Percentiles rank a stretch among this genome's conserved stretches.
Conservation (phyloP, 2,113 vertebrate genomes). For the Fukomys damarensis region DNA sequence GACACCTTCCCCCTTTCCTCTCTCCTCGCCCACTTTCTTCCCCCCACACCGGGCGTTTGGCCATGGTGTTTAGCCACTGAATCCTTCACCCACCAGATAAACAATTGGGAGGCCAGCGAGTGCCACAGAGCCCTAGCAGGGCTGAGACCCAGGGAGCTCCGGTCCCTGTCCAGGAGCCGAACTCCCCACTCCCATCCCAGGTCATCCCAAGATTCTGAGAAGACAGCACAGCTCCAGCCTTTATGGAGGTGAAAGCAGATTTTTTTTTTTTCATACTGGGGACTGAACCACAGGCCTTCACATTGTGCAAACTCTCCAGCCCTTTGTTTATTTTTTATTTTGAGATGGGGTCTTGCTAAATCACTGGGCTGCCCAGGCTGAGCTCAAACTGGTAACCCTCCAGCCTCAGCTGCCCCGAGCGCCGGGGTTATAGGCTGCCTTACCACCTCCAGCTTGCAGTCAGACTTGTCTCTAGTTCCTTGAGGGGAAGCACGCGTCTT, state of each 20-base stretch:
- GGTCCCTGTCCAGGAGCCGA: too few species aligned
- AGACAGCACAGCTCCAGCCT: too few species aligned
- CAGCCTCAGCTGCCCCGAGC: neutral
- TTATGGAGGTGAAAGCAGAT: neutral
- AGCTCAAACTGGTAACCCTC: neutral
- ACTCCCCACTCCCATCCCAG: too few species aligned
- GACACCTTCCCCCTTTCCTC: neutral
- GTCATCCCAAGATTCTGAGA: neutral
- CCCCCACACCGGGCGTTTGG: neutral
- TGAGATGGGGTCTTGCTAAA: neutral
- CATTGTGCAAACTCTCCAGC: neutral
- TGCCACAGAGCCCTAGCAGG: neutral
- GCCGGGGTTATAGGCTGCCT: neutral
- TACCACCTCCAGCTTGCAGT: neutral
- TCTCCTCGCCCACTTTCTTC: neutral
- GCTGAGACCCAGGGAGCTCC: neutral
- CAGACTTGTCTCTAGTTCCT: neutral
- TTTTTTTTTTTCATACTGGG: neutral
- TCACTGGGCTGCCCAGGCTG: neutral
- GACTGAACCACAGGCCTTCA: neutral
- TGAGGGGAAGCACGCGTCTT: neutral
- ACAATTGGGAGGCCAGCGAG: constrained; percentile 7
- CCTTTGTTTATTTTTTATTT: neutral
- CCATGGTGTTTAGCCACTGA: neutral
- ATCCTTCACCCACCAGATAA: neutral